These are phyloP conservation scores for Morone chrysops DNA, from an alignment of 2,113 vertebrate genomes.

Conservation along the genomic window DNA sequence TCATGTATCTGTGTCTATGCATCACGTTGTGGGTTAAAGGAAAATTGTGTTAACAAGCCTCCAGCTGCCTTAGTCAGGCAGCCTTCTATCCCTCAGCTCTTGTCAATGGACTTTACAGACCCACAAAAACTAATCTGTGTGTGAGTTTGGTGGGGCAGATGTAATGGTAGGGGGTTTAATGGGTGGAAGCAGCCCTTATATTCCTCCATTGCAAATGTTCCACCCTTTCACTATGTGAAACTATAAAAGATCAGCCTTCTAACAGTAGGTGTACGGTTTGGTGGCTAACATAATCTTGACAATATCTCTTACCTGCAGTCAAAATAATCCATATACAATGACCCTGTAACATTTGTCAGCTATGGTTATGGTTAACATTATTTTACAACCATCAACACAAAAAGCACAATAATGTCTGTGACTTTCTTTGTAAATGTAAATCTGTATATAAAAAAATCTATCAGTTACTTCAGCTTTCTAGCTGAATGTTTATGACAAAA, in stretches of 20 bases:
- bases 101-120: conserved; percentile 65
- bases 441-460: background rate
- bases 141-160: conserved; percentile 19
- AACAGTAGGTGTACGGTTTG: background rate
- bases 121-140: conserved; percentile 44
- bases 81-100: conserved; percentile 54
- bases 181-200: conserved; percentile 12
- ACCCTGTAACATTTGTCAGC: background rate
- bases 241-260: background rate
- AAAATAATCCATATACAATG: background rate
- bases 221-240: background rate
- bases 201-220: background rate
- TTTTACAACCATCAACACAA: background rate
- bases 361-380: background rate
- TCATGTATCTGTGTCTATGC: background rate
- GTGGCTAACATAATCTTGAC: background rate
- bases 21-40: conserved; percentile 15
- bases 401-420: background rate
- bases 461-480: background rate
- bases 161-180: conserved; percentile 9
- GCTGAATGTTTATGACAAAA: background rate
- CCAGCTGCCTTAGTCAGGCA: background rate
- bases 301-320: background rate
- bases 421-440: background rate
- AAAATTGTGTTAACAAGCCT: conserved; percentile 62